Evolutionary conservation across 2,888 invertebrate genomes (phyloP), one percentile per base, ranked within the genome.

Genomic region (Gasteruption jaculator): DNA sequence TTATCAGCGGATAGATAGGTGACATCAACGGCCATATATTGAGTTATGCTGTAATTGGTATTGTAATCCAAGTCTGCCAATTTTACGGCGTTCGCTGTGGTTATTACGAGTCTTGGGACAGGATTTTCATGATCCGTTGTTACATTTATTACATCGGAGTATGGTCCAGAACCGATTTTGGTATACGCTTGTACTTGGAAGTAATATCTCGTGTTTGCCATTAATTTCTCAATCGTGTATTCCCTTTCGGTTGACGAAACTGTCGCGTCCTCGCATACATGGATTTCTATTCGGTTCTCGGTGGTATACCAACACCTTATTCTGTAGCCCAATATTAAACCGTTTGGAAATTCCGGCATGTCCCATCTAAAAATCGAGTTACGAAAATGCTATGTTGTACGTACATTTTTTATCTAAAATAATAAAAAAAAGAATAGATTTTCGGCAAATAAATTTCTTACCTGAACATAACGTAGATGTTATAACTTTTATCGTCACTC

Each of bases 161-260:
- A 77, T 5, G 79, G 76, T 2, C 93, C 90, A 41, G 80, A 80
- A 0, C 91, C 91, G 11, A 85, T 83, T 38, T 81, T 78, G 0
- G 90, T 91, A 58, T 80, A 85, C 0, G 91, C 91, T 64, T 84
- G 81, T 2, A 92, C 86, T 83, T 88, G 65, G 35, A 72, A 72
- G 54, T 76, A 82, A 56, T 88, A 88, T 0, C 79, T 80, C 20
- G 79, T 75, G 38, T 81, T 80, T 5, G 77, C 72, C 11, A 74
- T 72, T 6, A 87, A 66, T 44, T 79, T 73, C 16, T 74, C 69
- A 1, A 82, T 71, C 19, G 74, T 71, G 31, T 81, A 79, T 59
- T 84, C 81, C 22, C 78, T 75, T 56, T 74, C 75, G 4, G 71
- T 62, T 1, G 76, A 72, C 18, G 74, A 60, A 3, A 78, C 72